Conservation (phyloP, 2,113 vertebrate genomes). For the Burhinus oedicnemus region DNA sequence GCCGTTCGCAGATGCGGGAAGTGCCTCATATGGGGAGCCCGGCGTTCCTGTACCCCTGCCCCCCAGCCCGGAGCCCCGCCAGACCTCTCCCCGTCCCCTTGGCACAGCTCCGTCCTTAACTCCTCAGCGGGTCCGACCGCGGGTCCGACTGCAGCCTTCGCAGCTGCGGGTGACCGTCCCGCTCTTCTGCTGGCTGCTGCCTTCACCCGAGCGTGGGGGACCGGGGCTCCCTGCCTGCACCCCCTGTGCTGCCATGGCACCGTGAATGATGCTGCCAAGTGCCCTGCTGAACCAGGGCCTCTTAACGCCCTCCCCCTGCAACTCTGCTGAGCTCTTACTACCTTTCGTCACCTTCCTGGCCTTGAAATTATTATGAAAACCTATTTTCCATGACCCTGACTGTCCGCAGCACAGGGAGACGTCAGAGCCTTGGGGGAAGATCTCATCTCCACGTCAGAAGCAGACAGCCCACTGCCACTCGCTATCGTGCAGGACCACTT, state of each 20-base stretch:
- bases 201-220: too few relatives aligned
- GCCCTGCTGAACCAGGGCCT: too few relatives aligned
- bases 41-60: background rate
- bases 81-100: accelerated
- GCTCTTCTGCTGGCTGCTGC: background rate
- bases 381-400: background rate
- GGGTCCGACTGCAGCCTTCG: background rate
- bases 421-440: background rate
- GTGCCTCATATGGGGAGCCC: background rate
- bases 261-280: too few relatives aligned
- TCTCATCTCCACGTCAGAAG: background rate
- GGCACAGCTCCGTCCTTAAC: background rate
- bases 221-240: too few relatives aligned
- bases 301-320: background rate
- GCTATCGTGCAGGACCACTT: accelerated
- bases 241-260: too few relatives aligned
- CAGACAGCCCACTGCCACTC: accelerated
- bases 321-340: background rate
- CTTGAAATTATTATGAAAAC: background rate
- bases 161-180: background rate
- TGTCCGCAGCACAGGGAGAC: background rate
- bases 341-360: background rate
- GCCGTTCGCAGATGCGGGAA: background rate
- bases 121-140: background rate
- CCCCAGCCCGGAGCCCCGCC: background rate